Evolutionary conservation across 2,113 vertebrate genomes (phyloP).

Genomic region (Mirza zaza): DNA sequence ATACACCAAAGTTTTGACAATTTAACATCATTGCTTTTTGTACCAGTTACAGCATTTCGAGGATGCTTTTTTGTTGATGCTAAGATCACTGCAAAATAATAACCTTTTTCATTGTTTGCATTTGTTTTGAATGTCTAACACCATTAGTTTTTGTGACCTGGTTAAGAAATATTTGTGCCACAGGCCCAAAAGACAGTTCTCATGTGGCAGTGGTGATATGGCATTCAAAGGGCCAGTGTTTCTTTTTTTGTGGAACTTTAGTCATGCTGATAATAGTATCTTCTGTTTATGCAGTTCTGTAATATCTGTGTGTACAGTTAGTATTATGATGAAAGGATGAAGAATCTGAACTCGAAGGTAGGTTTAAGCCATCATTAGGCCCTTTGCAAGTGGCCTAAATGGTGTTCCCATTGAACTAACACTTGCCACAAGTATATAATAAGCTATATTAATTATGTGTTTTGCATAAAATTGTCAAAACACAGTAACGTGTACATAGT

Average conservation of each 20-base stretch:
- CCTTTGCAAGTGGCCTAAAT: conserved; percentile 71
- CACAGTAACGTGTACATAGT: conserved; percentile 84
- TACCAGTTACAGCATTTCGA: conserved; percentile 55
- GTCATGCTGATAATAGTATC: conserved; percentile 71
- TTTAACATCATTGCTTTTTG: conserved; percentile 65
- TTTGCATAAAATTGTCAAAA: conserved; percentile 84
- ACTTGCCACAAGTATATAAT: conserved; percentile 70
- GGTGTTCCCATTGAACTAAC: conserved; percentile 75
- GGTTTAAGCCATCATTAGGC: conserved; percentile 73
- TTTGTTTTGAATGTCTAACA: conserved; percentile 68
- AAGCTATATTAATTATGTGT: conserved; percentile 79
- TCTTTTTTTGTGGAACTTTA: conserved; percentile 80
- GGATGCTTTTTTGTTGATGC: conserved; percentile 31
- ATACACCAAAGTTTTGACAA: conserved; percentile 74
- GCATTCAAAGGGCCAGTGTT: conserved; percentile 77
- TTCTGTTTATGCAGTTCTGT: conserved; percentile 82
- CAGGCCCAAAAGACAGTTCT: conserved; percentile 54
- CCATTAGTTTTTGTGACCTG: conserved; percentile 70
- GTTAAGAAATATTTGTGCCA: conserved; percentile 71
- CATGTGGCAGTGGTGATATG: conserved; percentile 77
- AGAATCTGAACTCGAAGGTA: conserved; percentile 80
- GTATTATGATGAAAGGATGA: conserved; percentile 69
- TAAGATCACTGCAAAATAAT: conserved; percentile 7
- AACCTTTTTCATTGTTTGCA: background rate
- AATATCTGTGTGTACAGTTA: conserved; percentile 80